Evolutionary conservation across 2,113 vertebrate genomes (phyloP).

Genomic region (Aramus guarauna): DNA sequence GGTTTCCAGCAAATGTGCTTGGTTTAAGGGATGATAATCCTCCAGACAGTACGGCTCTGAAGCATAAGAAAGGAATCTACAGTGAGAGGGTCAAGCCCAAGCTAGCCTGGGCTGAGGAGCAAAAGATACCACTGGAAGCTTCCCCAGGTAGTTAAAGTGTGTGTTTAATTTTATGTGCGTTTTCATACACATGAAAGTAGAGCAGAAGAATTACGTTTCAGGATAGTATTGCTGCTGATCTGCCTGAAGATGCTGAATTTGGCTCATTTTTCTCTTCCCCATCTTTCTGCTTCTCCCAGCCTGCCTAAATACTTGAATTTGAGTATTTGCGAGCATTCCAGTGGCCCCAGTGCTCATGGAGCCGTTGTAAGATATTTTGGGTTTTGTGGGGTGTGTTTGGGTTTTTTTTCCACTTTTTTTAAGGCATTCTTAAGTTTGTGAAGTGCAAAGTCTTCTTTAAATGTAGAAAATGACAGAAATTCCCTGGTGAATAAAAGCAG

Average conservation of each 20-base stretch:
- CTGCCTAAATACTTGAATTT: neutral
- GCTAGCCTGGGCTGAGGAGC: slow-evolving; percentile 2
- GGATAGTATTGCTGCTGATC: neutral
- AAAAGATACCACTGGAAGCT: neutral
- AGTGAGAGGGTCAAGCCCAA: slow-evolving; percentile 64
- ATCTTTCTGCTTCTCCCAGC: neutral
- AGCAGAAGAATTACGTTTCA: fast-evolving
- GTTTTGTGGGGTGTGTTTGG: neutral
- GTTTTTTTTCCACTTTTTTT: neutral
- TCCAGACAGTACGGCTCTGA: slow-evolving; percentile 25
- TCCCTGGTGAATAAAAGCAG: neutral
- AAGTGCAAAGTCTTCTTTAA: neutral
- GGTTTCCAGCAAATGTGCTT: slow-evolving; percentile 64
- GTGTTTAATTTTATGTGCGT: neutral
- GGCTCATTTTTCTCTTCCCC: neutral
- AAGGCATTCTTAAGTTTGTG: neutral
- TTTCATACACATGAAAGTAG: neutral
- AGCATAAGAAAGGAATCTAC: slow-evolving; percentile 75
- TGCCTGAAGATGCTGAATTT: neutral
- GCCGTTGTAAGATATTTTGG: neutral
- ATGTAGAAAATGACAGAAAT: neutral
- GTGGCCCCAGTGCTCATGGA: neutral
- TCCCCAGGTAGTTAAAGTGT: slow-evolving; percentile 33
- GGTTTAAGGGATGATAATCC: slow-evolving; percentile 47
- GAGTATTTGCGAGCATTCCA: neutral